These are phyloP conservation scores for Alethe castanea DNA, from an alignment of 2,113 vertebrate species.

Conservation along the genomic window DNA sequence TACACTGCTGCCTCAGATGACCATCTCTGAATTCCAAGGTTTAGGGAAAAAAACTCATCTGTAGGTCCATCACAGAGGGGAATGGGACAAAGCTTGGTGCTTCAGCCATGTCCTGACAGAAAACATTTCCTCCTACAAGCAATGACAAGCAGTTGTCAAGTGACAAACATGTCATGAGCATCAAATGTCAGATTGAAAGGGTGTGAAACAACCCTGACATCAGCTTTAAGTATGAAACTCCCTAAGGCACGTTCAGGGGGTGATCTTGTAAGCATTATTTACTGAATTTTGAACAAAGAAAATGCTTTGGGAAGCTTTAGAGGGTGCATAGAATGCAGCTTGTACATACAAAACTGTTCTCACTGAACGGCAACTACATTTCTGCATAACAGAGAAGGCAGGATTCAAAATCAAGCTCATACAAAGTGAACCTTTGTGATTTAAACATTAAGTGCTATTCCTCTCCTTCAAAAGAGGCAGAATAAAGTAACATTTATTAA, in stretches of 20 bases:
- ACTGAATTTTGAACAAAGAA: not conserved
- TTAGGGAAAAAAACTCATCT: not conserved
- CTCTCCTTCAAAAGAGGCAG: not conserved
- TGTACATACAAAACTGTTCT: not conserved
- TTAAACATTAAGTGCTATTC: not conserved
- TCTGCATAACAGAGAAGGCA: not conserved
- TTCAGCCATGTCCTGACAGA: not conserved
- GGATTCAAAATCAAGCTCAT: not conserved
- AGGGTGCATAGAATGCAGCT: not conserved
- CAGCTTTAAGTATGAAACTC: not conserved
- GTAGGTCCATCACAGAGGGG: not conserved
- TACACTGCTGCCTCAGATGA: not conserved
- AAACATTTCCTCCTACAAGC: not conserved
- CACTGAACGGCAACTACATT: not conserved
- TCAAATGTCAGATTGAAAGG: not conserved
- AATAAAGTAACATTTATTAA: not conserved
- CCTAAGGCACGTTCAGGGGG: not conserved
- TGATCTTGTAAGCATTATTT: not conserved
- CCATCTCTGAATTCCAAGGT: not conserved
- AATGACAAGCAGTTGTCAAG: not conserved
- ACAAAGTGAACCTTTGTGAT: not conserved
- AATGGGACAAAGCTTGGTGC: not conserved
- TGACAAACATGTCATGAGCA: slow-evolving; percentile 4
- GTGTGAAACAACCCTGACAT: slow-evolving; percentile 13
- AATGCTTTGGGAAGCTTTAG: not conserved